Evolutionary conservation across 2,888 invertebrate genomes (phyloP).

Genomic region (Furcula furcula): DNA sequence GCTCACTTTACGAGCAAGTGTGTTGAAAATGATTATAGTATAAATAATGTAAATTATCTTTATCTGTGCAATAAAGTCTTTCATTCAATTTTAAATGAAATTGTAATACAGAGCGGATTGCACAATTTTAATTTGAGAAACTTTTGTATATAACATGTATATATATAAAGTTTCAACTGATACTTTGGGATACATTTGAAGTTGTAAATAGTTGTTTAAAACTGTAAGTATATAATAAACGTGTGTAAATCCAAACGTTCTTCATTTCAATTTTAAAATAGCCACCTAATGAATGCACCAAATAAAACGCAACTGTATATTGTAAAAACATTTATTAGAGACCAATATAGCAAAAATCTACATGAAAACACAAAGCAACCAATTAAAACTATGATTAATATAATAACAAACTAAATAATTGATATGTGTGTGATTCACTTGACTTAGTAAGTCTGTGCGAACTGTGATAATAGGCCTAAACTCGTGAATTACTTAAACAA

Average conservation of each 20-base stretch:
- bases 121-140: constrained; percentile 9
- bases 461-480: constrained; percentile 36
- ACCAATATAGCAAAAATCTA: constrained; percentile 60
- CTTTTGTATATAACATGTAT: constrained; percentile 22
- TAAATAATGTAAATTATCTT: too few relatives aligned
- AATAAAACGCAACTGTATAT: constrained; percentile 12
- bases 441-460: constrained; percentile 66
- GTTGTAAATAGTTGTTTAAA: constrained; percentile 10
- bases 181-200: background rate
- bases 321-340: constrained; percentile 67
- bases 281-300: background rate
- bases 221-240: constrained; percentile 20
- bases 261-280: background rate
- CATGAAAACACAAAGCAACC: constrained; percentile 71
- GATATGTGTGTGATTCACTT: constrained; percentile 77
- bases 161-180: constrained; percentile 21
- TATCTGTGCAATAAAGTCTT: too few relatives aligned
- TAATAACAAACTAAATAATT: constrained; percentile 67
- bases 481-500: constrained; percentile 23
- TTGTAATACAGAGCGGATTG: constrained; percentile 12
- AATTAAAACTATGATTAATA: constrained; percentile 68
- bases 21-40: too few relatives aligned
- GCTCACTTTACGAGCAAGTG: too few relatives aligned
- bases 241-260: background rate
- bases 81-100: constrained; percentile 29